These are phyloP conservation scores for Drosophila rubida DNA, from an alignment of 2,888 invertebrate genomes.

Conservation along the genomic window DNA sequence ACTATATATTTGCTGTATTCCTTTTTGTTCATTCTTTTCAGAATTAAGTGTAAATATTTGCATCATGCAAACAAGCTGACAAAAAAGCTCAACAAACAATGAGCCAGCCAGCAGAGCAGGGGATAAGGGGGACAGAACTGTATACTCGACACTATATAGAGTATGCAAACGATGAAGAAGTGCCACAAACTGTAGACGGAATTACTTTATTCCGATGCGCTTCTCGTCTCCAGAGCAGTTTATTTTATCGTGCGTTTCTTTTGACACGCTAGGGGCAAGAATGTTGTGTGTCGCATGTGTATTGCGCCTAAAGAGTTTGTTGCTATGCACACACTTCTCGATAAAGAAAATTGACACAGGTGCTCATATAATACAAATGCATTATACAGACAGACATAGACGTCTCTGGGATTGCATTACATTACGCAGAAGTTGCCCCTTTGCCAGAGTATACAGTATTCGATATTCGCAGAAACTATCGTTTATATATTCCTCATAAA, in stretches of 20 bases:
- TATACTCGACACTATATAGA: not conserved
- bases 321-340: slow-evolving; percentile 4
- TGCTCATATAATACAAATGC: not conserved
- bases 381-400: not conserved
- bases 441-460: not conserved
- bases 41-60: slow-evolving; percentile 45
- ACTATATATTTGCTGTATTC: slow-evolving; percentile 30
- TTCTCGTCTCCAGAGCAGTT: not conserved
- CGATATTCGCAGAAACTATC: not conserved
- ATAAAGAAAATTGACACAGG: slow-evolving; percentile 3
- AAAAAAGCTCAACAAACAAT: slow-evolving; percentile 21
- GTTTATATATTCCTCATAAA: slow-evolving; percentile 35
- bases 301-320: not conserved
- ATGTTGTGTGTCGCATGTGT: not conserved
- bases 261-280: not conserved
- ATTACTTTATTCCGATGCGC: not conserved
- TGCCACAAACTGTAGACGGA: slow-evolving; percentile 24
- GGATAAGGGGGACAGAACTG: no score
- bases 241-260: not conserved
- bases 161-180: slow-evolving; percentile 24
- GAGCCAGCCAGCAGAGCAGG: not conserved
- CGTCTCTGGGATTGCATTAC: not conserved
- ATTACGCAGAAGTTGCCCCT: not conserved
- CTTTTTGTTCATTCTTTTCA: slow-evolving; percentile 8
- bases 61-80: slow-evolving; percentile 37